Evolutionary conservation across 2,113 vertebrate species (phyloP), one percentile per base, ranked within the genome.

Genomic region (Mirounga angustirostris): DNA sequence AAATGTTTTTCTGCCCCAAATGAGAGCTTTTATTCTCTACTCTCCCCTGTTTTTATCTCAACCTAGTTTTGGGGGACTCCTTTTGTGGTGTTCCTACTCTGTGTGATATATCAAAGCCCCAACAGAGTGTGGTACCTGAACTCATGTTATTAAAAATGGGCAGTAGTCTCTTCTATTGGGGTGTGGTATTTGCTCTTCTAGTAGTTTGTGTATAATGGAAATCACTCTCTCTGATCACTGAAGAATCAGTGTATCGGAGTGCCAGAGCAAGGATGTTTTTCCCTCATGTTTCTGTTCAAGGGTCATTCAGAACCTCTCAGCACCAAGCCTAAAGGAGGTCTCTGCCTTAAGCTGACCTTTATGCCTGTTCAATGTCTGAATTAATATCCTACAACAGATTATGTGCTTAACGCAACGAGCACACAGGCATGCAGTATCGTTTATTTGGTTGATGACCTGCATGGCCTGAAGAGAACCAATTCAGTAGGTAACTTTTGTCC

Each of bases 391-490:
- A 1, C 19, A 52, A 11, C 28, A 33, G 2, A 63, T 24, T 16
- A 12, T 6, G 36, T 18, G 19, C 43, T 63, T 56, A 3, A 56
- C 54, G 21, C 71, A 46, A 22, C 76, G 22, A 12, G 8, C 18
- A 6, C 2, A 1, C 0, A 28, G 18, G 0, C 4, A 0, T 22
- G 40, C 2, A 2, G 0, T 30, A 1, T 6, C 8, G 2, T 54
- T 16, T 52, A 0, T 36, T 33, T 71, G 88, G 11, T 40, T 78
- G 6, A 16, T 28, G 74, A 46, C 33, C 16, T n/a, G 69, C 79
- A 7, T 21, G 61, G 26, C 16, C 6, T 0, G 4, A 9, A 26
- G 28, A 58, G 19, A 65, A 36, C 12, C 54, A 19, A 0, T 18
- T 54, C 14, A 0, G 36, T 26, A 22, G 5, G 28, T n/a, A 5